Evolutionary conservation across 2,888 invertebrate species (phyloP), one percentile per base, ranked within the genome.

Genomic region (Amphiduros pacificus): DNA sequence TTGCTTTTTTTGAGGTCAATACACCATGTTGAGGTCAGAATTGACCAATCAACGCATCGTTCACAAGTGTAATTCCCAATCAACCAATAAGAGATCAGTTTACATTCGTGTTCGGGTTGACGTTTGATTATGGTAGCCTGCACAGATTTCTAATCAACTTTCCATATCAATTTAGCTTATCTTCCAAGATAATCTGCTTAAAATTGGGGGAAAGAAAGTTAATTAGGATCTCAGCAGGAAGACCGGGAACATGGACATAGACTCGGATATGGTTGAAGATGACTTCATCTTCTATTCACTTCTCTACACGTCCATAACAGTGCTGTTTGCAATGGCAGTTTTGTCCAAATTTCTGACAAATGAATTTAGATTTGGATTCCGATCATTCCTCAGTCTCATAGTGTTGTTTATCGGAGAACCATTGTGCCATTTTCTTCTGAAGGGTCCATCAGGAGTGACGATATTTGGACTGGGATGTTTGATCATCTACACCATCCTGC

Each of bases 331-430:
- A 1, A 75, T 79, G 75, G 80, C 79, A 48, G 78, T 80, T n/a
- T 57, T 79, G 32, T 78, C 79, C 27, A 80, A 79, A 67, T 79
- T 80, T 67, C 61, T 80, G 27, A 79, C 78, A 48, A 77, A 80
- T 67, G 79, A 80, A 71, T 77, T 80, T 64, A 63, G 78, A 54
- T 77, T 80, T 66, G 80, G 80, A 31, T 76, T 79, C 64, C 68
- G 79, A 56, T 77, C 79, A 26, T 69, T 78, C 55, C 68, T 80
- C 53, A 77, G 77, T 62, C 68, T 80, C 29, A 69, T 73, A 14
- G 72, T 77, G n/a, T 60, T 80, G 48, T 80, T 80, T 66, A 63
- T 79, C 53, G 80, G 80, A 9, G 80, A 80, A 67, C 80, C 80
- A 3, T 64, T 78, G 31, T 80, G 80, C 59, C 79, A 80, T 60